Evolutionary conservation across 2,888 invertebrate genomes (phyloP), one percentile per base, ranked within the genome.

Genomic region (Synergus umbraculus): DNA sequence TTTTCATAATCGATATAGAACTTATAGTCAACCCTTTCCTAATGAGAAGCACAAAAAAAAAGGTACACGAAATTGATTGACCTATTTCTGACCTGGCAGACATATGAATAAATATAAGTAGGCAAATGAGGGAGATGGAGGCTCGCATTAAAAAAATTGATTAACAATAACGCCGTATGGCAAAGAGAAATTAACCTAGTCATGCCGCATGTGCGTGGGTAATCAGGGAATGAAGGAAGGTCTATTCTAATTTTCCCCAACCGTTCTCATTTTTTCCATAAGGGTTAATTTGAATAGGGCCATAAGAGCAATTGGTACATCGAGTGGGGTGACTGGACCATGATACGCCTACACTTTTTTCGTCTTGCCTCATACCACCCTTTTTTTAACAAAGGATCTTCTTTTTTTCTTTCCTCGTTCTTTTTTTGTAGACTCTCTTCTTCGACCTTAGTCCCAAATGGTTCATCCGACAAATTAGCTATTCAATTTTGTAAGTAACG

Each of bases 261-360:
- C 88, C 89, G 87, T 88, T 88, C 85, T 86, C 78, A 85, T 86
- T 88, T 84, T 88, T 90, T 90, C 87, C 89, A 82, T 84, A 86
- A 90, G 92, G 92, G 90, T 91, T 91, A 89, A 91, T 91, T 91
- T 92, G 91, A 92, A 92, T 91, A 88, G 91, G 83, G 81, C 81
- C 83, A 81, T 91, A 87, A 91, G 83, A 82, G 81, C 83, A 82
- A 79, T 82, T 83, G 84, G 79, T 79, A 67, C 73, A 73, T 54
- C 54, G 73, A 73, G 37, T 81, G 76, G 79, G 80, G 79, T 81
- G 83, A 84, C 80, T 83, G 84, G 84, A 84, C 83, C 82, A 49
- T 81, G 83, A 85, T 86, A 89, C 91, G 90, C 91, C 90, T 87
- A 90, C 89, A 84, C 81, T 82, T 81, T 83, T 78, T 76, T 73